Evolutionary conservation across 2,113 vertebrate genomes (phyloP).

Genomic region (Crotalus horridus): DNA sequence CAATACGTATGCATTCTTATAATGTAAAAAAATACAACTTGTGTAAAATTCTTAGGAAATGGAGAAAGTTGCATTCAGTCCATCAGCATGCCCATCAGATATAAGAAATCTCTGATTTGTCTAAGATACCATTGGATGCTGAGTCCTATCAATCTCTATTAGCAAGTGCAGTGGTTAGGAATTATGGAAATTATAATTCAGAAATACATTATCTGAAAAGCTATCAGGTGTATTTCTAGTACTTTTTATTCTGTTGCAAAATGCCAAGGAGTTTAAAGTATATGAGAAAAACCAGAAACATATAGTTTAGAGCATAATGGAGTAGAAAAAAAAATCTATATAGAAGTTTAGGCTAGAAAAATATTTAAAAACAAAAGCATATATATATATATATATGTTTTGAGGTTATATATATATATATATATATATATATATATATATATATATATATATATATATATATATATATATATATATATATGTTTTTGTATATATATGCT

Average conservation of each 20-base stretch:
- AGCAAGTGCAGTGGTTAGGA: not conserved
- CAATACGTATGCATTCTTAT: not conserved
- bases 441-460: too few species aligned
- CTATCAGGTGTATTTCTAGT: not conserved
- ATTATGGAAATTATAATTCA: not conserved
- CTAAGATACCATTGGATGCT: not conserved
- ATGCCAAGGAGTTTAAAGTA: not conserved
- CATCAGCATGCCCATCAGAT: not conserved
- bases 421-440: too few species aligned
- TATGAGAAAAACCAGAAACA: not conserved
- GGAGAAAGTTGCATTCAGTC: not conserved
- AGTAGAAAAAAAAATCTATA: not conserved
- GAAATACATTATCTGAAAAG: not conserved
- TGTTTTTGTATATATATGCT: too few species aligned
- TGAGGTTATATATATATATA: too few species aligned
- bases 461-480: too few species aligned
- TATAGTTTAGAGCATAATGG: too few species aligned
- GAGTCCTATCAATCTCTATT: not conserved
- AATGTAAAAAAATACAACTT: not conserved
- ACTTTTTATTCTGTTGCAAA: not conserved
- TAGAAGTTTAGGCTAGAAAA: not conserved
- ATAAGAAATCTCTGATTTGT: not conserved
- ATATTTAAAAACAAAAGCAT: not conserved
- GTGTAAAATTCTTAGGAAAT: not conserved
- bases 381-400: too few species aligned